Evolutionary conservation across 2,888 invertebrate species (phyloP).

Genomic region (Drosophila siamana): DNA sequence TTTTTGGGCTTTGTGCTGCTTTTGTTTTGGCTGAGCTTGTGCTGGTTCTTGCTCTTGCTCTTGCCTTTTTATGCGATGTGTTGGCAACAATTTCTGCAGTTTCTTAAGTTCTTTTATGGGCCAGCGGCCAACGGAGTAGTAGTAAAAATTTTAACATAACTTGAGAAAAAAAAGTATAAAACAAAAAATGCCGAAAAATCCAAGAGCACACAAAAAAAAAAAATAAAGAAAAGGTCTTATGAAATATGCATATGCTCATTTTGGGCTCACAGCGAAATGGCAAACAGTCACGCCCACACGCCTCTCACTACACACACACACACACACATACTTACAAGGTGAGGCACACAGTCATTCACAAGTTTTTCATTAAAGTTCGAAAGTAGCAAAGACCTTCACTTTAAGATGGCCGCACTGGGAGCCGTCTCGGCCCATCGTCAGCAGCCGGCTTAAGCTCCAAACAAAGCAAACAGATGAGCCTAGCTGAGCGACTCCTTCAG

Average conservation of each 20-base stretch:
- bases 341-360: constrained; percentile 38
- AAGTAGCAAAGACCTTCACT: constrained; percentile 40
- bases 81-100: constrained; percentile 54
- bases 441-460: constrained; percentile 1
- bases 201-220: constrained; percentile 18
- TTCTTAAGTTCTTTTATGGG: constrained; percentile 55
- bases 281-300: constrained; percentile 32
- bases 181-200: constrained; percentile 23
- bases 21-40: constrained; percentile 10
- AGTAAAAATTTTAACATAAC: constrained; percentile 73
- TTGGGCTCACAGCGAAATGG: constrained; percentile 52
- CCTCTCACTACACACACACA: constrained; percentile 6
- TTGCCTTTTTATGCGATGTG: constrained; percentile 18
- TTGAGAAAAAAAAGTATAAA: constrained; percentile 28
- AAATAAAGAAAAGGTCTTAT: constrained; percentile 62
- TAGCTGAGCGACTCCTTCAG: constrained; percentile 5
- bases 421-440: background rate
- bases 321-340: constrained; percentile 5
- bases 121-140: constrained; percentile 51
- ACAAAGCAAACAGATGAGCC: background rate
- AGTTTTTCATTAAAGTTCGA: constrained; percentile 68
- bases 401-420: constrained; percentile 59
- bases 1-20: constrained; percentile 14
- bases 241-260: constrained; percentile 80
- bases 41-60: background rate